Base-by-base conservation (phyloP, 2,888 invertebrate species). In the Eupithecia abbreviata region DNA sequence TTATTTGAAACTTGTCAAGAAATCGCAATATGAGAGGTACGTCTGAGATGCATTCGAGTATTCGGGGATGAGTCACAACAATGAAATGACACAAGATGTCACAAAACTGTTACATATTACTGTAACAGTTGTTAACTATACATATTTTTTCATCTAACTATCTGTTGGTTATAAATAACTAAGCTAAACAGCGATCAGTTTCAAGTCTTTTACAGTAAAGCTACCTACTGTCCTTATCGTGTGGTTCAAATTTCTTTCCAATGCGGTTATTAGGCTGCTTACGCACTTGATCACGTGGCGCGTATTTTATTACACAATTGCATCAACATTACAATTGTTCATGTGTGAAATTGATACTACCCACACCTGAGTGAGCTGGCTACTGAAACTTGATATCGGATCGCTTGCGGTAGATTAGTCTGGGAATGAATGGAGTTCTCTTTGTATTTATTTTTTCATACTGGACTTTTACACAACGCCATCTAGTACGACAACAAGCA, bases 321-420 rank as follows among this genome's bases (percentile, higher is more conserved):
- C 51, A 69, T 65, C 65, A 65, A 70, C 43, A 69, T 13, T 65
- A 49, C 49, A 47, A 42, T 49, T 62, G 62, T 72, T 72, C 58
- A 72, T 62, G 47, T 70, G 45, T 51, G 76, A 76, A 76, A 76
- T 70, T 73, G 72, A 76, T 76, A 75, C 42, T 12, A 42, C 5
- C 30, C 65, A 49, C 30, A 49, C 69, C 70, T 75, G 41, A 72
- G 58, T 69, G 69, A 75, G 75, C 51, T 75, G 15, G 68, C 65
- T 65, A 68, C 65, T 73, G 75, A 68, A 72, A 68, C 18, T 67
- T 75, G 68, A 51, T 15, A 66, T 18, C 10, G 47, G 30, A 72
- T 47, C 62, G 62, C 72, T 2, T 45, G 42, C 42, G 66, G 66
- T 66, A 42, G 66, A 42, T 42, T 42, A 66, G 66, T 62, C 62